Evolutionary conservation across 2,888 invertebrate species (phyloP).

Genomic region (Tortricodes alternella): DNA sequence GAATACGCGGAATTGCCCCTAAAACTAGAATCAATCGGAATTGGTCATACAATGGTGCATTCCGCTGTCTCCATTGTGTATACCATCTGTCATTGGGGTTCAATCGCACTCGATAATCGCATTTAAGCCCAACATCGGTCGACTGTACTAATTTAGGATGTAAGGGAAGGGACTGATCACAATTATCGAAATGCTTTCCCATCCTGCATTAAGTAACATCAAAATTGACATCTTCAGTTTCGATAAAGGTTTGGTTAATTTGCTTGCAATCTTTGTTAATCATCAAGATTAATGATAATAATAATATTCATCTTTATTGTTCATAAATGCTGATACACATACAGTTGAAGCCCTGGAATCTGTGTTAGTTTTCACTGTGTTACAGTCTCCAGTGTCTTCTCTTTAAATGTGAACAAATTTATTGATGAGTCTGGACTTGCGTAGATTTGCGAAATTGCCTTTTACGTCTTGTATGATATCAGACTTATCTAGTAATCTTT

Average conservation of each 20-base stretch:
- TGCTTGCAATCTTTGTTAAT: not conserved
- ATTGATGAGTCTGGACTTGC: no score
- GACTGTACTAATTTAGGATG: slow-evolving; percentile 60
- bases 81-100: slow-evolving; percentile 75
- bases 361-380: no score
- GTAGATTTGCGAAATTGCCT: no score
- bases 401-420: no score
- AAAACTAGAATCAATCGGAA: slow-evolving; percentile 59
- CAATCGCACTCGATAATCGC: slow-evolving; percentile 67
- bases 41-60: slow-evolving; percentile 64
- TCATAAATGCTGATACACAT: no score
- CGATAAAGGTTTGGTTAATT: no score
- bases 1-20: slow-evolving; percentile 74
- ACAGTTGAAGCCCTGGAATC: no score
- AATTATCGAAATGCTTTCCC: slow-evolving; percentile 9
- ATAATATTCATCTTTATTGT: no score
- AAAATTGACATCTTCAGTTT: not conserved
- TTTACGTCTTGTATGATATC: no score
- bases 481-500: no score
- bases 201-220: slow-evolving; percentile 1
- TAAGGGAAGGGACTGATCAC: slow-evolving; percentile 17
- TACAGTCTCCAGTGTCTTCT: no score
- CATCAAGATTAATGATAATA: not conserved
- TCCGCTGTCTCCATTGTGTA: slow-evolving; percentile 56
- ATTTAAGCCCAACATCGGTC: slow-evolving; percentile 52